Percentiles rank a stretch among this genome's conserved stretches.
Evolutionary conservation across 2,888 invertebrate genomes (phyloP).

Genomic region (Ypsolopha scabrella): DNA sequence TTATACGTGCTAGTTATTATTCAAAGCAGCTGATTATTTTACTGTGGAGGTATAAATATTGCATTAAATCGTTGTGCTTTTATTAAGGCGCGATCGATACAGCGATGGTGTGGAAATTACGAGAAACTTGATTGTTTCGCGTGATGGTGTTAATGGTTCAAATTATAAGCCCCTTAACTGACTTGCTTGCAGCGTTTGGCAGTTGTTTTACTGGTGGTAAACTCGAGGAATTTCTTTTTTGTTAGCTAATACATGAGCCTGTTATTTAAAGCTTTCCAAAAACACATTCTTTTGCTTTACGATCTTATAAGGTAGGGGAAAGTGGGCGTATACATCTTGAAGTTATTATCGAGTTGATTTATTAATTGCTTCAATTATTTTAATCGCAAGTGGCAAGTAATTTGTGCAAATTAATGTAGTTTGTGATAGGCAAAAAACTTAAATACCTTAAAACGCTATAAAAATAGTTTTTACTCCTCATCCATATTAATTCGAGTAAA

Average conservation of each 20-base stretch:
- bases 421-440: background rate
- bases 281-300: no score
- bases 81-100: slow-evolving; percentile 1
- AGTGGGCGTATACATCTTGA: slow-evolving; percentile 16
- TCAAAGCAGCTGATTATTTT: no score
- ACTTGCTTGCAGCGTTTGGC: no score
- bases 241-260: no score
- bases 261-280: no score
- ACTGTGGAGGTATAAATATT: no score
- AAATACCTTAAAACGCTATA: no score
- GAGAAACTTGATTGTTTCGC: slow-evolving; percentile 18
- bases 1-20: no score
- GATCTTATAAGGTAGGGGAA: slow-evolving; percentile 12
- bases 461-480: no score
- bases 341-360: slow-evolving; percentile 26
- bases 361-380: background rate
- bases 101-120: slow-evolving; percentile 17
- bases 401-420: background rate
- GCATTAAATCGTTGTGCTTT: background rate
- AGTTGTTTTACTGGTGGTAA: no score
- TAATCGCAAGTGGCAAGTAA: background rate
- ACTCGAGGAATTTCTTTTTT: no score
- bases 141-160: slow-evolving; percentile 21
- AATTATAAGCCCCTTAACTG: slow-evolving; percentile 15
- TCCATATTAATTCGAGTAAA: no score